phyloP scores from a whole-genome alignment of 2,888 invertebrate genomes.

The Drosophila kuntzei region DNA sequence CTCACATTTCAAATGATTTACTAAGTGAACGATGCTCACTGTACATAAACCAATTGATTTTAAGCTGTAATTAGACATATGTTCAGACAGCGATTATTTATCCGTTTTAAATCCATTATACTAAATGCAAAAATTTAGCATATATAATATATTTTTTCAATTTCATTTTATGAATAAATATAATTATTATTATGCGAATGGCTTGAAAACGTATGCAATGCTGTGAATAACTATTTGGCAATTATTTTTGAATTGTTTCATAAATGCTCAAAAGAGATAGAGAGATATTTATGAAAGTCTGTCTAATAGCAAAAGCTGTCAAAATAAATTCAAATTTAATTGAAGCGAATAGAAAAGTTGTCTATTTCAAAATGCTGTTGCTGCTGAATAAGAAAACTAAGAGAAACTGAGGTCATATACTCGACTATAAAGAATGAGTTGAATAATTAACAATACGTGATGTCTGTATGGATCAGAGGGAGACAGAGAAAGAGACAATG shows the following conservation, averaged over 20 bases:
- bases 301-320: neutral
- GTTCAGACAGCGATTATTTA: conserved; percentile 11
- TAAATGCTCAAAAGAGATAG: neutral
- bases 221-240: neutral
- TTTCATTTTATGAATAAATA: neutral
- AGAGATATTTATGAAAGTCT: conserved; percentile 1
- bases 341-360: conserved; percentile 2
- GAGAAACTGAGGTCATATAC: conserved; percentile 1
- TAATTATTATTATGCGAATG: neutral
- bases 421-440: neutral
- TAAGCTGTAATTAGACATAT: conserved; percentile 22
- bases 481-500: neutral
- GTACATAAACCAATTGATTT: conserved; percentile 24
- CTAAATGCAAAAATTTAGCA: neutral
- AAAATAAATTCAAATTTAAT: conserved; percentile 10
- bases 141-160: neutral
- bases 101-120: neutral
- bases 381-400: neutral
- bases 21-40: conserved; percentile 6
- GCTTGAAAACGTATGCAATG: neutral
- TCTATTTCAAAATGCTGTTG: neutral
- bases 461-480: neutral
- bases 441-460: conserved; percentile 8
- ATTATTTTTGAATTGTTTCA: conserved; percentile 11
- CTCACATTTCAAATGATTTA: neutral